Evolutionary conservation across 2,888 invertebrate species (phyloP), one percentile per base, ranked within the genome.

Genomic region (Ganaspis brasiliensis): DNA sequence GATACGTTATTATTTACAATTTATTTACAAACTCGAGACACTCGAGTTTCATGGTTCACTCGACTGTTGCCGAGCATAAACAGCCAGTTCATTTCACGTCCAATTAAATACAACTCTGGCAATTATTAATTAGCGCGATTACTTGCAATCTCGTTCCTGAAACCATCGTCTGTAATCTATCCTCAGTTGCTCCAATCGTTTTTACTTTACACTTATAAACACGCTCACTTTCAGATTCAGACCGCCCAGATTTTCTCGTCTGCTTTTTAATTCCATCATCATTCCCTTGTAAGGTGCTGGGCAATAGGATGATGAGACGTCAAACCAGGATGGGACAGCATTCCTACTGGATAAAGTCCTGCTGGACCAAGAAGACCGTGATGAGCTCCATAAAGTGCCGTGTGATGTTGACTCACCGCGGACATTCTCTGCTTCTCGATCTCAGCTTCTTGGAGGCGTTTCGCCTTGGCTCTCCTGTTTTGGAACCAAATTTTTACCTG

Each of bases 401-500:
- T 86, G 80, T 89, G 89, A 75, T 91, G 89, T 79, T 90, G 92
- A 9, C 93, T 92, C 77, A 93, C 88, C 14, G 93, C 93, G 70
- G 94, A 94, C 96, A 96, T 96, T 92, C 98, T 96, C 89, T 98
- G 93, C 92, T 98, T 98, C 92, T 99, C 99, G 78, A 98, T 95
- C 93, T 99, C 99, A 78, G 99, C 98, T 92, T 99, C 99, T 92
- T 98, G 98, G 24, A 99, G 95, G 31, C 99, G 95, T 93, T 99
- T 99, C 90, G 98, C 98, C 92, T 99, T 99, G 83, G 99, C 99
- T 63, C 97, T 94, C n/a, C 97, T 94, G 91, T 98, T 98, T 94
- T 97, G 97, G 92, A 97, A 97, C 97, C 97, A 97, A 89, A 97
- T 97, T 93, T 98, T 97, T 83, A 97, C 97, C 94, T 95, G 94